These are phyloP conservation scores for Coleophora flavipennella DNA, from an alignment of 2,888 invertebrate species.

Conservation along the genomic window DNA sequence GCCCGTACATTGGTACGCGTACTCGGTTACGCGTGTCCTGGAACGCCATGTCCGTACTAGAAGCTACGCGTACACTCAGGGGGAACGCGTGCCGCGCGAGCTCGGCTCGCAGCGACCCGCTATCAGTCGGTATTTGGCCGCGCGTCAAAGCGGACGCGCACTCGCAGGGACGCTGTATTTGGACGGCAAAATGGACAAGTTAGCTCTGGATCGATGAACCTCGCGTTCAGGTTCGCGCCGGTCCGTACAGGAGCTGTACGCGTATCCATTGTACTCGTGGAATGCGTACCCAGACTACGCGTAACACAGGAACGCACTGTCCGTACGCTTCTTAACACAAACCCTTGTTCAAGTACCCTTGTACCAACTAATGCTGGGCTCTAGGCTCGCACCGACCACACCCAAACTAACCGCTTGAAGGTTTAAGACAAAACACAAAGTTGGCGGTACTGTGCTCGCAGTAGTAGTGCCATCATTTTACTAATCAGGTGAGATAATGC, in stretches of 20 bases:
- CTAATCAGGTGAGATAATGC: too few species aligned
- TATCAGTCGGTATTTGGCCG: slow-evolving; percentile 19
- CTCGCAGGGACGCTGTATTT: slow-evolving; percentile 15
- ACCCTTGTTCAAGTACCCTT: too few species aligned
- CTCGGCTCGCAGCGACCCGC: slow-evolving; percentile 16
- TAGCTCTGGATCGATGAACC: neutral
- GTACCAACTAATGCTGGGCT: too few species aligned
- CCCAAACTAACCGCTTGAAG: too few species aligned
- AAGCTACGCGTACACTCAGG: slow-evolving; percentile 16
- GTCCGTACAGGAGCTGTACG: slow-evolving; percentile 6
- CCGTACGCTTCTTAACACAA: slow-evolving; percentile 18
- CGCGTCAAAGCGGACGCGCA: slow-evolving; percentile 19
- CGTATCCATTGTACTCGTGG: slow-evolving; percentile 17
- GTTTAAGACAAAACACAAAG: too few species aligned
- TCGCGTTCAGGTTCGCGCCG: slow-evolving; percentile 6
- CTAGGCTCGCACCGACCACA: too few species aligned
- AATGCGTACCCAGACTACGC: slow-evolving; percentile 18
- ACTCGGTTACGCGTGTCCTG: slow-evolving; percentile 14
- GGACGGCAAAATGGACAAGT: slow-evolving; percentile 18
- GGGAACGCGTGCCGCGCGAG: slow-evolving; percentile 16
- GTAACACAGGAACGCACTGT: slow-evolving; percentile 16
- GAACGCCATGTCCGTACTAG: slow-evolving; percentile 16
- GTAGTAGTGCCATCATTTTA: too few species aligned
- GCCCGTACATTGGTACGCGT: too few species aligned
- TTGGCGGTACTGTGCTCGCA: too few species aligned